phyloP scores from a whole-genome alignment of 2,113 vertebrate species.

The Callipepla squamata region DNA sequence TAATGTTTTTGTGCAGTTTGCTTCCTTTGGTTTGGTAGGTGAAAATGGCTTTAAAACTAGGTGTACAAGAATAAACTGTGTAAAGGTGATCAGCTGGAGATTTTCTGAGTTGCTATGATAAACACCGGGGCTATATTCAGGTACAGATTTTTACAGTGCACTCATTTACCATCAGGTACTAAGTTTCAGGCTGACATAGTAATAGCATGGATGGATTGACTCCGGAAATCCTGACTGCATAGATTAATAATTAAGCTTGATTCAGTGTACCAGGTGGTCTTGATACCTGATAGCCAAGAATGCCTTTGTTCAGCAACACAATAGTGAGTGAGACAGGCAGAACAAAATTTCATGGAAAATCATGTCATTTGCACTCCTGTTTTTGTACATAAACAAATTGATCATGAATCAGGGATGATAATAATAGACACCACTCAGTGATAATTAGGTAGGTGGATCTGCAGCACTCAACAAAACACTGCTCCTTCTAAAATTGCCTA shows the following conservation, averaged over 20 bases:
- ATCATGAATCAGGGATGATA: background rate
- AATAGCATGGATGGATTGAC: background rate
- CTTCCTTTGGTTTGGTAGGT: background rate
- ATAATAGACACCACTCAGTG: background rate
- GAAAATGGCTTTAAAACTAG: background rate
- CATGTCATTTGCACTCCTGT: background rate
- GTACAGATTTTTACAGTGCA: background rate
- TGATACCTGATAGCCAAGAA: background rate
- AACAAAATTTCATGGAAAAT: background rate
- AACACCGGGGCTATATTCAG: fast-evolving
- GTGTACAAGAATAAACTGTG: background rate
- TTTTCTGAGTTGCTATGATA: background rate
- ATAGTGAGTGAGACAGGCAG: background rate
- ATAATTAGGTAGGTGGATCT: background rate
- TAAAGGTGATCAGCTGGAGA: background rate
- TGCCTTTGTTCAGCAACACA: background rate
- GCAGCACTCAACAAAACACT: background rate
- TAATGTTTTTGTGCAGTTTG: background rate
- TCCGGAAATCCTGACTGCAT: background rate
- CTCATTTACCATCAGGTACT: background rate
- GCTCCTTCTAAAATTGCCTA: background rate
- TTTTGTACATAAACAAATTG: background rate
- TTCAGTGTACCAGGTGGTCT: background rate
- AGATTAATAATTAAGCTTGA: conserved; percentile 30
- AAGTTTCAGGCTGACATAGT: background rate